Percentiles rank a stretch among this genome's conserved stretches.
These are phyloP conservation scores for Drosophila atripex DNA, from an alignment of 2,888 invertebrate species.

Conservation along the genomic window DNA sequence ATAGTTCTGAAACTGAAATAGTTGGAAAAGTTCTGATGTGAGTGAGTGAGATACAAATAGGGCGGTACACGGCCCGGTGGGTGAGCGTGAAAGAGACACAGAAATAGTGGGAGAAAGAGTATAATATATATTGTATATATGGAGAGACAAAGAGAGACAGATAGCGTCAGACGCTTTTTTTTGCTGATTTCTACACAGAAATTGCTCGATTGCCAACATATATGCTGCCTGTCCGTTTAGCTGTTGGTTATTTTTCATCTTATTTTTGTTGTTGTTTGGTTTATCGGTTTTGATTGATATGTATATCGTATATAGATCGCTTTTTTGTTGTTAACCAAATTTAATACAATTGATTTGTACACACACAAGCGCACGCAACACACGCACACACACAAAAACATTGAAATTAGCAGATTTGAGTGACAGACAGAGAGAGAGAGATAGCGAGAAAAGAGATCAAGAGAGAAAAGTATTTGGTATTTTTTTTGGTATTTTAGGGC, in stretches of 20 bases:
- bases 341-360: conserved; percentile 79
- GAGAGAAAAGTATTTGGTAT: conserved; percentile 19
- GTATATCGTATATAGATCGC: conserved; percentile 31
- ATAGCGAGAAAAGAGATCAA: conserved; percentile 14
- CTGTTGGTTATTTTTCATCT: conserved; percentile 57
- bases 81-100: conserved; percentile 30
- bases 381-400: conserved; percentile 73
- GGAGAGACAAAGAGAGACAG: conserved; percentile 2
- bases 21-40: conserved; percentile 13
- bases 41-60: conserved; percentile 21
- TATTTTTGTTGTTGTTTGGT: conserved; percentile 15
- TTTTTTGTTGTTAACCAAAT: conserved; percentile 72
- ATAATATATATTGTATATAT: conserved; percentile 1
- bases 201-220: conserved; percentile 85
- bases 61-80: conserved; percentile 15
- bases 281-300: conserved; percentile 38
- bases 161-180: conserved; percentile 29
- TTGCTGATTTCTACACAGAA: conserved; percentile 65
- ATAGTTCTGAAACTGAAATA: conserved; percentile 42
- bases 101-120: conserved; percentile 17
- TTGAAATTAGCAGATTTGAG: conserved; percentile 73
- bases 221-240: conserved; percentile 84
- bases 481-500: conserved; percentile 33
- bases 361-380: conserved; percentile 52
- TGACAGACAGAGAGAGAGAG: conserved; percentile 7